A percentile compares a stretch with the other conserved stretches of the same genome.
Conservation (phyloP, 1,140 invertebrate genomes). For the Drosophila tropicalis region DNA sequence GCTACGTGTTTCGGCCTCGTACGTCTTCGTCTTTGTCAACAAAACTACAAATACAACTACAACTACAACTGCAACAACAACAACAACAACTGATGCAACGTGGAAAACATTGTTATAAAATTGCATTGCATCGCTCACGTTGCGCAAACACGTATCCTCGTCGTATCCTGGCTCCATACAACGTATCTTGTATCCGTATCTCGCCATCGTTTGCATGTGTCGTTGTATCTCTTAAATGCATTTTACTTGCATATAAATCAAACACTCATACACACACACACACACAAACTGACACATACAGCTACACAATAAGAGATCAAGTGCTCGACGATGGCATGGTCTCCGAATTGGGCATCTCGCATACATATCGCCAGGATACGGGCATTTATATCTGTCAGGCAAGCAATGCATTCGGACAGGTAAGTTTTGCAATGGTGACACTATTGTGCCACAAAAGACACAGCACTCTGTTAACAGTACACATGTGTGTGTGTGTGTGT, state of each 20-base stretch:
- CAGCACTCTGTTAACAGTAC: constrained; percentile 25
- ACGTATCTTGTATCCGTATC: constrained; percentile 33
- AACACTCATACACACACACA: constrained; percentile 34
- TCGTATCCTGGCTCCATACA: constrained; percentile 19
- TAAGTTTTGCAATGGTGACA: constrained; percentile 64
- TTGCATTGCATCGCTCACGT: constrained; percentile 80
- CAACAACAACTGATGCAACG: constrained; percentile 47
- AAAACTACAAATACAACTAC: constrained; percentile 59
- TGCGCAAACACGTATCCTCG: constrained; percentile 72
- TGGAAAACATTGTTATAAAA: constrained; percentile 82
- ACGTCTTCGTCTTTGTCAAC: constrained; percentile 81
- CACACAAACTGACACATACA: constrained; percentile 62
- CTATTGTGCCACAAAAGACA: constrained; percentile 41
- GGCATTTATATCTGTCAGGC: constrained; percentile 94
- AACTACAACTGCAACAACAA: constrained; percentile 39
- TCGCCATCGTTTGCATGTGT: constrained; percentile 42
- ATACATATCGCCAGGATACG: constrained; percentile 93
- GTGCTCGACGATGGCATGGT: constrained; percentile 91
- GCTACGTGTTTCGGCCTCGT: constrained; percentile 57
- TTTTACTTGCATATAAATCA: constrained; percentile 81
- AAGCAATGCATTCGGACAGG: constrained; percentile 93
- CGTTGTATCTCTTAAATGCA: constrained; percentile 74
- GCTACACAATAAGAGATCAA: constrained; percentile 89
- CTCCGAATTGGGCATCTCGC: constrained; percentile 91
- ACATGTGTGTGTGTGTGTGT: neutral